A percentile compares a stretch with the other conserved stretches of the same genome.
These are phyloP conservation scores for Zosterops lateralis DNA, from an alignment of 2,113 vertebrate species.

Conservation along the genomic window DNA sequence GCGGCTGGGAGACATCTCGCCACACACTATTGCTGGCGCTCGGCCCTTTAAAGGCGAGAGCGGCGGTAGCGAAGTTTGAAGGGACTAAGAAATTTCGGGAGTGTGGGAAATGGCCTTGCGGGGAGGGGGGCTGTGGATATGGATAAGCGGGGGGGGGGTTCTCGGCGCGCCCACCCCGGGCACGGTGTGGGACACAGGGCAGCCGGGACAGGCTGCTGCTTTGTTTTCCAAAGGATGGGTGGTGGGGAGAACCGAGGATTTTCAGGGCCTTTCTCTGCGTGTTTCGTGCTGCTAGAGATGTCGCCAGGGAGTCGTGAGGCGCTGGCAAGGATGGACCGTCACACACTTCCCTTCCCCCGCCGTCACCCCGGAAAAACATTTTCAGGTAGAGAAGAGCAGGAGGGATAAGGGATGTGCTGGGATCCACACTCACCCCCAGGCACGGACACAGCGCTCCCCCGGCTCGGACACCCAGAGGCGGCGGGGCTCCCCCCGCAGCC, in stretches of 20 bases:
- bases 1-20: slow-evolving; percentile 46
- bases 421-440: neutral
- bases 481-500: neutral
- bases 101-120: slow-evolving; percentile 31
- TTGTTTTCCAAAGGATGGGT: neutral
- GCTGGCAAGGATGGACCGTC: neutral
- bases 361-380: neutral
- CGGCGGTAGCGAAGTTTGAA: slow-evolving; percentile 7
- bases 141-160: neutral
- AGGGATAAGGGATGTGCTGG: neutral
- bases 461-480: neutral
- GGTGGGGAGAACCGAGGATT: neutral
- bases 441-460: neutral
- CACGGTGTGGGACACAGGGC: neutral
- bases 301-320: neutral
- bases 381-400: neutral
- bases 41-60: slow-evolving; percentile 25
- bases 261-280: neutral
- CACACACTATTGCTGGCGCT: slow-evolving; percentile 25
- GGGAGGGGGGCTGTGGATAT: neutral
- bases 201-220: neutral
- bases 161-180: neutral
- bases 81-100: slow-evolving; percentile 16
- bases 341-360: neutral
- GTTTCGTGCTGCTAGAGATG: neutral